phyloP scores from a whole-genome alignment of 2,113 vertebrate genomes.

The Entelurus aequoreus region DNA sequence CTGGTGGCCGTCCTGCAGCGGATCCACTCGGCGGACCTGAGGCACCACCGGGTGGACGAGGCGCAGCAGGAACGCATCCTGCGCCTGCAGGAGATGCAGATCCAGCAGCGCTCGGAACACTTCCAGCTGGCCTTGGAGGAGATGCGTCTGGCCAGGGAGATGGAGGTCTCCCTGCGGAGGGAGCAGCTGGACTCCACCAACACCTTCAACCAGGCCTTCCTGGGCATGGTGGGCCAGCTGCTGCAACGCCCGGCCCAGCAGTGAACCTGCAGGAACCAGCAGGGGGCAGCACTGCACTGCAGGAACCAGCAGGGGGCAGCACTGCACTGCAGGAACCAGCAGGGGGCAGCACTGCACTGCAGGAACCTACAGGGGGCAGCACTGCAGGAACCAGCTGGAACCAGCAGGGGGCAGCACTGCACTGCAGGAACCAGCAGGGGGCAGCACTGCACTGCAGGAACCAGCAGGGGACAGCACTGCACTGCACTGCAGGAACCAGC shows the following conservation, averaged over 20 bases:
- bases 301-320: no score
- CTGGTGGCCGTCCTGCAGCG: neutral
- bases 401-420: no score
- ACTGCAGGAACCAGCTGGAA: no score
- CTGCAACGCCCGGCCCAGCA: neutral
- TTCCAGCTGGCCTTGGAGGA: constrained; percentile 1
- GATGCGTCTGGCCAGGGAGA: neutral
- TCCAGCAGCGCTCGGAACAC: neutral
- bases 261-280: no score
- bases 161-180: neutral
- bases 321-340: no score
- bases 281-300: no score
- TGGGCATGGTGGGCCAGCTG: constrained; percentile 1
- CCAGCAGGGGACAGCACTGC: no score
- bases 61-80: neutral
- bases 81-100: constrained; percentile 1
- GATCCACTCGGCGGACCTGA: neutral
- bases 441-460: no score
- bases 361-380: no score
- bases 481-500: no score
- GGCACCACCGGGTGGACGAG: neutral
- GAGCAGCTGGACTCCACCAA: neutral
- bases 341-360: no score
- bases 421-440: no score
- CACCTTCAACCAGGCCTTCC: neutral